A percentile compares a stretch with the other conserved stretches of the same genome.
These are phyloP conservation scores for Psittacula derbiana DNA, from an alignment of 2,797 vertebrate species.

Conservation along the genomic window DNA sequence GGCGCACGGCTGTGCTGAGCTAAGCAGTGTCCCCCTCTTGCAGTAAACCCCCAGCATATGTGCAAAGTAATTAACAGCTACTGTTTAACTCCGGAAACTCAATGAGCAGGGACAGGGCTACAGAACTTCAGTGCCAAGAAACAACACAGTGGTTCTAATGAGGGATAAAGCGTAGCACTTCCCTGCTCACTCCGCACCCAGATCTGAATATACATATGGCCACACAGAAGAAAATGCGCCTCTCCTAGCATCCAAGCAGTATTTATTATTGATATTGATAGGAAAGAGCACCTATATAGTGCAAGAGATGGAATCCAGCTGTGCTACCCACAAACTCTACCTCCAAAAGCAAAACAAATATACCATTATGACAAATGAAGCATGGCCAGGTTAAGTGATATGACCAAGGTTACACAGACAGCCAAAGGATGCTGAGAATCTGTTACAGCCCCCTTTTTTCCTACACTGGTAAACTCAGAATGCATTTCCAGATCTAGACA, in stretches of 20 bases:
- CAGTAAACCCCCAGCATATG: not conserved
- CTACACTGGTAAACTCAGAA: not conserved
- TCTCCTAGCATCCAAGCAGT: not conserved
- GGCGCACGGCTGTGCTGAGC: not conserved
- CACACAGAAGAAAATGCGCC: fast-evolving
- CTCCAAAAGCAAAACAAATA: not conserved
- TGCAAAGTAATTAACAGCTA: conserved; percentile 18
- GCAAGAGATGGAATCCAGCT: not conserved
- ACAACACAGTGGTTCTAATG: fast-evolving
- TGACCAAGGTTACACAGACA: not conserved
- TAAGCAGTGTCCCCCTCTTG: not conserved
- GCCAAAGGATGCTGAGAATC: not conserved
- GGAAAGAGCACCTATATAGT: not conserved
- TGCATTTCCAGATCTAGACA: not conserved
- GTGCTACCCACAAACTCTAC: not conserved
- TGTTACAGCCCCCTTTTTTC: not conserved
- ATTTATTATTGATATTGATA: not conserved
- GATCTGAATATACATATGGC: fast-evolving
- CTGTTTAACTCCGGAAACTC: not conserved
- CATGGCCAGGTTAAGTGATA: fast-evolving
- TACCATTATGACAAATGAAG: not conserved
- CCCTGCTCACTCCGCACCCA: not conserved
- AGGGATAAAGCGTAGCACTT: not conserved
- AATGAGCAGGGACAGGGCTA: not conserved
- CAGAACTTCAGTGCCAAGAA: not conserved